Percentiles rank a stretch among this genome's conserved stretches.
Conservation (phyloP, 2,113 vertebrate species). For the Laterallus jamaicensis region DNA sequence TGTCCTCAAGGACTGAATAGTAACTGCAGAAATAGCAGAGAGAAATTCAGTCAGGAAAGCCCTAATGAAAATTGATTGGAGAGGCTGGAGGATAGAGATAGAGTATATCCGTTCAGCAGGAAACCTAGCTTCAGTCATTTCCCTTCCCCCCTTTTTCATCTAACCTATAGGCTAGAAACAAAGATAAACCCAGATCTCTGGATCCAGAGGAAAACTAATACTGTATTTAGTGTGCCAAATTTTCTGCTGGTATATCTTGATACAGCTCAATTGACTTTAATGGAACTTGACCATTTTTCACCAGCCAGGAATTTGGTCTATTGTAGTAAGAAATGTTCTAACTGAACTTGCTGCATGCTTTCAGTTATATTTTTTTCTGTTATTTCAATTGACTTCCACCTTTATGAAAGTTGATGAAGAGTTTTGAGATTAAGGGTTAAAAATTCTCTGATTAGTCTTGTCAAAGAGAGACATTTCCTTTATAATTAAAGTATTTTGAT, state of each 20-base stretch:
- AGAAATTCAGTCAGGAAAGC: conserved; percentile 13
- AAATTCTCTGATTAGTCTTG: not conserved
- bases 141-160: not conserved
- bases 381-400: not conserved
- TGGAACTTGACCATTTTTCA: conserved; percentile 8
- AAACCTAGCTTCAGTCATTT: not conserved
- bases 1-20: not conserved
- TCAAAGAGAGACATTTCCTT: not conserved
- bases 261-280: conserved; percentile 26
- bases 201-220: conserved; percentile 31
- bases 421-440: not conserved
- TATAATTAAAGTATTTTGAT: not conserved
- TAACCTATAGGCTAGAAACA: conserved; percentile 24
- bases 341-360: not conserved
- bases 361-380: not conserved
- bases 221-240: conserved; percentile 12
- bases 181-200: conserved; percentile 35
- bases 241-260: conserved; percentile 37
- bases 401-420: not conserved
- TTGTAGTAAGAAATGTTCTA: not conserved
- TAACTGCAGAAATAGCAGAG: not conserved
- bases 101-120: not conserved
- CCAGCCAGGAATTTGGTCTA: not conserved
- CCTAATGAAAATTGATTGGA: conserved; percentile 58
- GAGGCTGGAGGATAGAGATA: conserved; percentile 3